Evolutionary conservation across 2,888 invertebrate species (phyloP), one percentile per base, ranked within the genome.

Genomic region (Pachliopta kotzebuea): DNA sequence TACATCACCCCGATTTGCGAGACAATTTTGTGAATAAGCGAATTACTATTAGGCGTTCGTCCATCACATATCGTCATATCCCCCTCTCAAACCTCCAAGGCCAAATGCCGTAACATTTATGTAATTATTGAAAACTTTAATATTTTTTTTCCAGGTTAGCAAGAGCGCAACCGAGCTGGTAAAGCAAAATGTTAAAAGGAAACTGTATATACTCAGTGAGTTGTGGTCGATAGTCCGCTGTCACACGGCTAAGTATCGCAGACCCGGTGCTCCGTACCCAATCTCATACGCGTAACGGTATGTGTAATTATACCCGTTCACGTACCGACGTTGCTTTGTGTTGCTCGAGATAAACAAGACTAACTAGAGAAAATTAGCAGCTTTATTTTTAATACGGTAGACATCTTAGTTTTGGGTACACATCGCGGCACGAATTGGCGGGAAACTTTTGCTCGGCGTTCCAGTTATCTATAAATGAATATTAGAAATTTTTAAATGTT

Each of bases 151-250:
- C 2, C 58, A 65, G 65, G 65, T 58, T 11, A 11, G 21, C 21
- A 21, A 14, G 23, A 31, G 31, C 54, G 50, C 57, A 31, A 20
- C 53, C 20, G 49, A 61, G 14, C 54, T 31, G 65, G 58, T 58
- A 65, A 62, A 54, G 65, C 61, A 61, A 57, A 37, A 83, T 64
- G 54, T 78, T 78, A 68, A 68, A 69, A 69, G 65, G 69, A 69
- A 72, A 74, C 65, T 72, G 74, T 74, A 74, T 81, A 89, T 86
- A 88, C 88, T 88, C 88, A 84, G 81, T 77, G 88, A 79, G 86
- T 86, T 85, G 85, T 88, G 85, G 60, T 66, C 50, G 29, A 57
- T 49, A 31, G 14, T 31, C 21, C 57, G 45, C 29, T 59, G 45
- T 54, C 26, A 37, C 56, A 24, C 54, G 29, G 55, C 23, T 55